Evolutionary conservation across 2,113 vertebrate species (phyloP), one percentile per base, ranked within the genome.

Genomic region (Microtus montanus): DNA sequence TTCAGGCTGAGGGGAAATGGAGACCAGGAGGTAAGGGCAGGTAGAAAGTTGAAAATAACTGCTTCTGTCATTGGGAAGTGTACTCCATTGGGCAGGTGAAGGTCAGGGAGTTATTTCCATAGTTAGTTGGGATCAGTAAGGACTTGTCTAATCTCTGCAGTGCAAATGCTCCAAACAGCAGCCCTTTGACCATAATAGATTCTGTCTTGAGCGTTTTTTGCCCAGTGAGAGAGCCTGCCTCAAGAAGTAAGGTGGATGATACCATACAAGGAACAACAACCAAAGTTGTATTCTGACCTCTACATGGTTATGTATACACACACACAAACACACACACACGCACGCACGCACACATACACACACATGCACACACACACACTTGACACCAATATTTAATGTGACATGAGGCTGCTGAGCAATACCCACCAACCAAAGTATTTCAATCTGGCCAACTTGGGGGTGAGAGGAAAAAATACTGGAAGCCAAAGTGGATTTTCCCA

Each of bases 401-500:
- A 8, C 38, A 24, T 1, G 13, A 15, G 5, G 14, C 11, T 3
- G 10, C 2, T 2, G 19, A 30, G 0, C 14, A 30, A 54, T 4
- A 12, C 11, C 73, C 8, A 24, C 61, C 70, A 54, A 2, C 41
- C 35, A 68, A n/a, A 94, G 92, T 54, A 15, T 96, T 96, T 95
- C 89, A 96, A 92, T 93, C 54, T 74, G 15, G 22, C 28, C 92
- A 47, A 84, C 20, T 63, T 77, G 11, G 0, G 1, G 44, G 35
- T 63, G 11, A 44, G 52, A 68, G 66, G 66, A 28, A 33, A 33
- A 91, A 63, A 30, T 68, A 71, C 90, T 68, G 79, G 87, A 94
- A 97, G 78, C 3, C 80, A 93, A 96, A 94, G 71, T 9, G 30
- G 33, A 82, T 95, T 96, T 97, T 98, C 97, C 90, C 92, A 97